phyloP scores from a whole-genome alignment of 2,888 invertebrate species.

The Coleophora deauratella region DNA sequence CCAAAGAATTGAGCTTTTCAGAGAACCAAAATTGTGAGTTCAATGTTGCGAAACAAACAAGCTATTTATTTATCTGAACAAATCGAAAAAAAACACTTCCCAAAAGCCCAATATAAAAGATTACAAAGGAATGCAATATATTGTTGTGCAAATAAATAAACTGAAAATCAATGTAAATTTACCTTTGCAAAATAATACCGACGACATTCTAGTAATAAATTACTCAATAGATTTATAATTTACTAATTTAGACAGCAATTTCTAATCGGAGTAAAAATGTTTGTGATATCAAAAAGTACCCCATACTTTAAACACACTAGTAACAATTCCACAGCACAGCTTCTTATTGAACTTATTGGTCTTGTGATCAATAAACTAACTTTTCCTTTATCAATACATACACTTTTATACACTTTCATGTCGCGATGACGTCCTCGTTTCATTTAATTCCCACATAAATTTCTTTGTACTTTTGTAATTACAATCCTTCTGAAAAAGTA shows the following conservation, averaged over 20 bases:
- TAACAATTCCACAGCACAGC: conserved; percentile 54
- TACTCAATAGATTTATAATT: conserved; percentile 1
- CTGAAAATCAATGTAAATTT: conserved; percentile 20
- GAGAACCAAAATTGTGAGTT: conserved; percentile 18
- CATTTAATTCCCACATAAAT: conserved; percentile 43
- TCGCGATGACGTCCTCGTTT: conserved; percentile 32
- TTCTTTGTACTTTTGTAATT: conserved; percentile 64
- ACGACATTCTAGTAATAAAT: conserved; percentile 3
- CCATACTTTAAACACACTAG: conserved; percentile 30
- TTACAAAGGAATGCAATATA: conserved; percentile 31
- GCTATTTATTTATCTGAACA: neutral
- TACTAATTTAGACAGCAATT: conserved; percentile 16
- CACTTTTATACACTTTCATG: conserved; percentile 43
- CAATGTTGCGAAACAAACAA: neutral
- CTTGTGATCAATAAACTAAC: conserved; percentile 33
- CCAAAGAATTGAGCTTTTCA: conserved; percentile 33
- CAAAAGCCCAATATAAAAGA: conserved; percentile 30
- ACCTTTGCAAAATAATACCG: conserved; percentile 12
- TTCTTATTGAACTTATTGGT: conserved; percentile 28
- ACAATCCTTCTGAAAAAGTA: conserved; percentile 46
- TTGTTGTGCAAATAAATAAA: conserved; percentile 33
- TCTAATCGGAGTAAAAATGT: conserved; percentile 11
- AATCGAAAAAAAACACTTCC: conserved; percentile 21
- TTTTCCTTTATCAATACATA: conserved; percentile 40
- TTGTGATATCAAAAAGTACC: conserved; percentile 11